Base-by-base conservation (phyloP, 2,888 invertebrate genomes). In the Isoperla grammatica region DNA sequence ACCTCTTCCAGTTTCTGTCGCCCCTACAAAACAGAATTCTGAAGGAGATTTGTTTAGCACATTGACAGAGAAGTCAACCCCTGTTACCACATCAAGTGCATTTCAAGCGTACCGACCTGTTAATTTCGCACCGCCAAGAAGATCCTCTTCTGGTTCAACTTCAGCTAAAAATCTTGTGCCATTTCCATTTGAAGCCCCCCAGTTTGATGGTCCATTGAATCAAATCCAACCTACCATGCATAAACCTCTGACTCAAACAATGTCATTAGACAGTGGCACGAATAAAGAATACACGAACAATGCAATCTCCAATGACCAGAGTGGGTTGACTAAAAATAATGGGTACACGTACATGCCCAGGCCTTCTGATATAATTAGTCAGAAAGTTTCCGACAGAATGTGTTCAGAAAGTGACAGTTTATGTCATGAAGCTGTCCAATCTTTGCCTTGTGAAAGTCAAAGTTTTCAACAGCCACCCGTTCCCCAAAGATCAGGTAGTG, bases 81-180 rank as follows among this genome's bases (percentile, higher is more conserved):
- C 58, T 40, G 17, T 43, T 22, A 5, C 56, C 17, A 23, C 50
- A n/a, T 40, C 49, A 5, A 43, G 59, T 19, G 62, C 60, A n/a
- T 48, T 59, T 39, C 56, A 43, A 29, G 64, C 62, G 8, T 64
- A 59, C 35, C 62, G 61, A 4, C 62, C 64, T 23, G 61, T 64
- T 15, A 58, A 57, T 37, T 64, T 64, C 48, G 37, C 53, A 17
- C 64, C 64, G 6, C 48, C 39, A 23, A 15, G 42, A 12, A 48
- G 17, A 13, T 54, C 57, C 35, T 56, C 59, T 5, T 40, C 66
- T 55, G 67, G 56, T 50, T 63, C 61, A 65, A 65, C 64, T 59
- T 66, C 69, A 0, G 73, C 75, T 13, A 75, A 72, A 67, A 77
- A 77, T 65, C 49, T 50, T 4, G 57, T 57, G 35, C 57, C 57